These are phyloP conservation scores for Strigamia crassipes DNA, from an alignment of 2,888 invertebrate genomes.

Conservation along the genomic window DNA sequence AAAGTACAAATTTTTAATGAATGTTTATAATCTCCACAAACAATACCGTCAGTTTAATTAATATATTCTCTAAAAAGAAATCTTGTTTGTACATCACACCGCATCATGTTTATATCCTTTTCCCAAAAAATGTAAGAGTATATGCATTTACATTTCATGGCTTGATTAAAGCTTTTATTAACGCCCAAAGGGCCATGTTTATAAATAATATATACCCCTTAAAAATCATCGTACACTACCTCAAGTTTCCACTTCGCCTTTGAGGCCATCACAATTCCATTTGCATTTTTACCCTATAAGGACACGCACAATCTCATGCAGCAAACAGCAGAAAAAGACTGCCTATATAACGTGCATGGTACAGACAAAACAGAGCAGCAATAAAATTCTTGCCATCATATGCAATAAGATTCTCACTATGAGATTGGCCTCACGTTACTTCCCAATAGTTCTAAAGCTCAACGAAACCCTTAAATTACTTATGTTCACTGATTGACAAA, in stretches of 20 bases:
- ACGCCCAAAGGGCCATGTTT: not conserved
- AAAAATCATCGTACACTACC: not conserved
- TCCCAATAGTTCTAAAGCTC: too few species aligned
- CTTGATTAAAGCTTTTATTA: conserved; percentile 14
- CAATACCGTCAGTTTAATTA: not conserved
- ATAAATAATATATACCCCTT: not conserved
- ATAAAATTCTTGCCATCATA: not conserved
- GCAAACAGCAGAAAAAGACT: not conserved
- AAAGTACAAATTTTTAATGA: not conserved
- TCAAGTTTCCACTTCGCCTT: not conserved
- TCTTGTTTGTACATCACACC: not conserved
- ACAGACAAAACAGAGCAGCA: too few species aligned
- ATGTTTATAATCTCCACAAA: not conserved
- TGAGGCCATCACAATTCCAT: not conserved
- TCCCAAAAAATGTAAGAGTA: not conserved
- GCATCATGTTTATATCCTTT: not conserved
- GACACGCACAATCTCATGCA: not conserved
- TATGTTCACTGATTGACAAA: too few species aligned
- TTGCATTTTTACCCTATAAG: not conserved
- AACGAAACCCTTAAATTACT: too few species aligned
- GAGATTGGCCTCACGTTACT: too few species aligned
- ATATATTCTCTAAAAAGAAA: not conserved
- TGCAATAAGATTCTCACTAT: too few species aligned
- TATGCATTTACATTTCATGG: conserved; percentile 5
- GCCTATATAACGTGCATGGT: too few species aligned